Evolutionary conservation across 2,888 invertebrate species (phyloP).

Genomic region (Tipula unca): DNA sequence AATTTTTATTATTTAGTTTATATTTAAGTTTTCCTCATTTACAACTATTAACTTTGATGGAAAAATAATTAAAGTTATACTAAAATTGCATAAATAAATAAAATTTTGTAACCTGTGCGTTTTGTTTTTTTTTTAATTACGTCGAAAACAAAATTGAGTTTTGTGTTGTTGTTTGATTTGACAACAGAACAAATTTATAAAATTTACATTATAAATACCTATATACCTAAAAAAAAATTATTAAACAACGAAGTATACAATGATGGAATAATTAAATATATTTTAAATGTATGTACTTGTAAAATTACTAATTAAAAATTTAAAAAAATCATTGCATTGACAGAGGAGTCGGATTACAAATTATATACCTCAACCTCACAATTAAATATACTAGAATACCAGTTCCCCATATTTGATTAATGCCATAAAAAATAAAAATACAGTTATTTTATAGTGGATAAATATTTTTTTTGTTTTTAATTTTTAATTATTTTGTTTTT

Average conservation of each 20-base stretch:
- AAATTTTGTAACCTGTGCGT: not conserved
- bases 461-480: not conserved
- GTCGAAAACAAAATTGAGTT: not conserved
- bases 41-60: not conserved
- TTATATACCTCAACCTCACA: not conserved
- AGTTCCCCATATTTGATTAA: slow-evolving; percentile 8
- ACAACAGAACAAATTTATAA: not conserved
- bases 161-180: not conserved
- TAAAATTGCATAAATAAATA: not conserved
- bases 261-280: not conserved
- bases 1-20: not conserved
- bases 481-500: not conserved
- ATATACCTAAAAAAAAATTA: not conserved
- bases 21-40: not conserved
- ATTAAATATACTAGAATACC: not conserved
- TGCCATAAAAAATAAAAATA: not conserved
- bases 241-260: not conserved
- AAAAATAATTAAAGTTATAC: not conserved
- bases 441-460: not conserved
- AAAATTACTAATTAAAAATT: not conserved
- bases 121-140: not conserved
- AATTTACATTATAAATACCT: not conserved
- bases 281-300: not conserved
- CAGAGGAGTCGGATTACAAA: not conserved
- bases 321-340: not conserved